Evolutionary conservation across 2,113 vertebrate species (phyloP).

Genomic region (Mesembrinibis cayennensis): DNA sequence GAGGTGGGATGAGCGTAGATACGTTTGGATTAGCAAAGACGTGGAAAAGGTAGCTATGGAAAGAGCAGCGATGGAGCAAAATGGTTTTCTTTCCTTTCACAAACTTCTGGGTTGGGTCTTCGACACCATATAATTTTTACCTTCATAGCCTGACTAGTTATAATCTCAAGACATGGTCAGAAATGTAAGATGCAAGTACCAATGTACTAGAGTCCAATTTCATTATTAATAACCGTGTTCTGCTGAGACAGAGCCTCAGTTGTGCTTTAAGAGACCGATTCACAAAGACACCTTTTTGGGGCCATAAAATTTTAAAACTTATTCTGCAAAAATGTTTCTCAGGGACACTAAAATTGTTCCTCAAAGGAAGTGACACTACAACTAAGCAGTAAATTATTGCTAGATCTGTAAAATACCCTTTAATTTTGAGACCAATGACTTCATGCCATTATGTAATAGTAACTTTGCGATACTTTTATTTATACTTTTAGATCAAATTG

Average conservation of each 20-base stretch:
- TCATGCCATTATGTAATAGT: background rate
- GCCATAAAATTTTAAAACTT: background rate
- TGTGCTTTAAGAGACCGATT: background rate
- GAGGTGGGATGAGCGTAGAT: background rate
- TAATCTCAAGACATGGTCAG: background rate
- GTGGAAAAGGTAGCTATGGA: background rate
- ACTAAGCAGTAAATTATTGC: background rate
- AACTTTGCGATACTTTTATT: background rate
- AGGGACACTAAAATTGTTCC: background rate
- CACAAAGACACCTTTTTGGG: background rate
- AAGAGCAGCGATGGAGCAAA: background rate
- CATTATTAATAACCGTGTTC: background rate
- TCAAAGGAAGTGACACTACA: background rate
- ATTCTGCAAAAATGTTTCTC: background rate
- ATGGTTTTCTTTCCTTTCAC: background rate
- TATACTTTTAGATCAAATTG: background rate
- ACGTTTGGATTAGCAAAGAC: background rate
- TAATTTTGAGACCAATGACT: background rate
- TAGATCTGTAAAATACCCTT: background rate
- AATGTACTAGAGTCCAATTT: background rate
- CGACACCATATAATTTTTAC: rapidly evolving
- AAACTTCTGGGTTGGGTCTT: background rate
- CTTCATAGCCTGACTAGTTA: background rate
- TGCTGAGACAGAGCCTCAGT: background rate
- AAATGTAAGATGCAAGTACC: rapidly evolving